Evolutionary conservation across 2,888 invertebrate genomes (phyloP).

Genomic region (Elegia similella): DNA sequence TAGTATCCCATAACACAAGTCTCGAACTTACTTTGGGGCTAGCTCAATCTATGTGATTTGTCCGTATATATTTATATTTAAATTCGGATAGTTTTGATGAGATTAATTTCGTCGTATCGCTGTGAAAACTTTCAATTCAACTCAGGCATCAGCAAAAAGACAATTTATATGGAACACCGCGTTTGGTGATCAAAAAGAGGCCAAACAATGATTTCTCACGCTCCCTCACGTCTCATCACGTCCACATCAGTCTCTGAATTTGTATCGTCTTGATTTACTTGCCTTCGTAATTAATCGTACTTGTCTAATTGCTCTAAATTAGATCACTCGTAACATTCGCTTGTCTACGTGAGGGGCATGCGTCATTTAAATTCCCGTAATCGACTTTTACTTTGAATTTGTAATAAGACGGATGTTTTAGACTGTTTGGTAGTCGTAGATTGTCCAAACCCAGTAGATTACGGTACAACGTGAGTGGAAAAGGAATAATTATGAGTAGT

Average conservation of each 20-base stretch:
- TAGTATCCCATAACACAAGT: too few relatives aligned
- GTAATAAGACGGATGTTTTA: not conserved
- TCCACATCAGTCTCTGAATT: conserved; percentile 29
- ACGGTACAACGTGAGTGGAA: conserved; percentile 2
- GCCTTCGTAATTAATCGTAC: conserved; percentile 30
- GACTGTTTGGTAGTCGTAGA: conserved; percentile 2
- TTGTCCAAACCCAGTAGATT: not conserved
- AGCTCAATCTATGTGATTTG: too few relatives aligned
- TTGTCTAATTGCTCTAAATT: conserved; percentile 24
- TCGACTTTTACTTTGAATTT: conserved; percentile 9
- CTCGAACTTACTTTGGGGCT: too few relatives aligned
- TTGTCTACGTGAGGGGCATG: conserved; percentile 15
- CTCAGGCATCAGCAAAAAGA: not conserved
- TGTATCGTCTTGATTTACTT: conserved; percentile 30
- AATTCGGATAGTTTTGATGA: too few relatives aligned
- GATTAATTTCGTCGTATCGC: too few relatives aligned
- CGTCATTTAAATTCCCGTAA: not conserved
- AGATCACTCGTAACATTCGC: conserved; percentile 23
- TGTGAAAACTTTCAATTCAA: too few relatives aligned
- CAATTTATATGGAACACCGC: not conserved
- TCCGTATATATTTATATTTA: too few relatives aligned
- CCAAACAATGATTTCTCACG: conserved; percentile 25
- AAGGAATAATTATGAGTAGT: not conserved
- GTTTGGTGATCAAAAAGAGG: not conserved
- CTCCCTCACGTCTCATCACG: conserved; percentile 27